Base-by-base conservation (phyloP, 2,113 vertebrate species). In the Leptobrachium ailaonicum region DNA sequence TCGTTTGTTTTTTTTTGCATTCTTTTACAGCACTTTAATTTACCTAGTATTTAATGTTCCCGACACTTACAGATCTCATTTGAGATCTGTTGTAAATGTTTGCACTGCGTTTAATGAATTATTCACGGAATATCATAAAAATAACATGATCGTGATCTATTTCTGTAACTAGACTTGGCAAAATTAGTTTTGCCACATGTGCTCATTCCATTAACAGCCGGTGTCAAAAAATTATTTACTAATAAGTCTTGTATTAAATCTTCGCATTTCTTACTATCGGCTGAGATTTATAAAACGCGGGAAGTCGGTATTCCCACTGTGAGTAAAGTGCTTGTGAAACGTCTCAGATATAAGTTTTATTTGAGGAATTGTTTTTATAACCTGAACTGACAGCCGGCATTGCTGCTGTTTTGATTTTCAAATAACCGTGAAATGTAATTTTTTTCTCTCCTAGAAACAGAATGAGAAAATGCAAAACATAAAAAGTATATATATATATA, bases 41-140 rank as follows among this genome's bases (percentile, higher is more conserved):
- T 68, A 81, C 71, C 75, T 81, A 69, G 71, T 75, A 74, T 81
- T 81, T 80, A 79, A 80, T 73, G 78, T 50, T 80, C 72, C 20
- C 45, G 64, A 81, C 79, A 81, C 72, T 81, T 75, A 74, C 79
- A 69, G 71, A 81, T 81, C 72, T 81, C 79, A 81, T 81, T 81
- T 81, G 73, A 81, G 71, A 45, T 72, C 72, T 66, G 73, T 81
- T 81, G 79, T 81, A 81, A 81, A 81, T 81, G 79, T 81, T 81
- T 68, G 71, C 66, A 41, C 72, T 67, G 79, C 79, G 69, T 81
- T 81, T 81, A 81, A 81, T 81, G 79, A 81, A 81, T 81, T 75
- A 81, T 81, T 81, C 79, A 81, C 79, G 66, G 79, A 81, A 81
- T 69, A 81, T 81, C 79, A 81, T 81, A 81, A 81, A 81, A 74